Evolutionary conservation across 2,888 invertebrate species (phyloP).

Genomic region (Caenorhabditis drosophilae): DNA sequence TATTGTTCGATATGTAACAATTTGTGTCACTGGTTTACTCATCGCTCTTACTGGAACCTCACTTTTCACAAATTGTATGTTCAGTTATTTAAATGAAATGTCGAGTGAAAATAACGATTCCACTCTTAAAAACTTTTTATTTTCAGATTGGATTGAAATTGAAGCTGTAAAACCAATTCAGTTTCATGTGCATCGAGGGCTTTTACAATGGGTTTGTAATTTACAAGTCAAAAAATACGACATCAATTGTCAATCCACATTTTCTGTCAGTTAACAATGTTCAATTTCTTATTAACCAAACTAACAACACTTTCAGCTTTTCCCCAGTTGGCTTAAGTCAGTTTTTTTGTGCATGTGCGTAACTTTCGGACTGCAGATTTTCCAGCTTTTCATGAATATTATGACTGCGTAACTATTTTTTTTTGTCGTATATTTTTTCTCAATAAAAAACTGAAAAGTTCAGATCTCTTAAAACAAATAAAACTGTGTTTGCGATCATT

Average conservation of each 20-base stretch:
- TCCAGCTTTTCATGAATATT: conserved; percentile 9
- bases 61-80: no score
- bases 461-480: conserved; percentile 3
- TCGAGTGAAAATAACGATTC: no score
- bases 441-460: not conserved
- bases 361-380: conserved; percentile 14
- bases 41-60: no score
- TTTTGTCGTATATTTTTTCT: not conserved
- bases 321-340: conserved; percentile 32
- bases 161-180: conserved; percentile 13
- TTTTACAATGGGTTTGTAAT: conserved; percentile 35
- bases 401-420: conserved; percentile 13
- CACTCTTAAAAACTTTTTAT: no score
- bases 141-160: conserved; percentile 30
- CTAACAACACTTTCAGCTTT: conserved; percentile 7
- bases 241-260: not conserved
- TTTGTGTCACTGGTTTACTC: no score
- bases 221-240: conserved; percentile 1
- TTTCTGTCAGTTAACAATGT: not conserved
- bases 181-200: conserved; percentile 20
- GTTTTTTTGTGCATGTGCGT: conserved; percentile 33
- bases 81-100: no score
- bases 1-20: no score
- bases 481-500: no score
- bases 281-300: not conserved